Evolutionary conservation across 1,140 invertebrate species (phyloP).

Genomic region (Mamestra configurata): DNA sequence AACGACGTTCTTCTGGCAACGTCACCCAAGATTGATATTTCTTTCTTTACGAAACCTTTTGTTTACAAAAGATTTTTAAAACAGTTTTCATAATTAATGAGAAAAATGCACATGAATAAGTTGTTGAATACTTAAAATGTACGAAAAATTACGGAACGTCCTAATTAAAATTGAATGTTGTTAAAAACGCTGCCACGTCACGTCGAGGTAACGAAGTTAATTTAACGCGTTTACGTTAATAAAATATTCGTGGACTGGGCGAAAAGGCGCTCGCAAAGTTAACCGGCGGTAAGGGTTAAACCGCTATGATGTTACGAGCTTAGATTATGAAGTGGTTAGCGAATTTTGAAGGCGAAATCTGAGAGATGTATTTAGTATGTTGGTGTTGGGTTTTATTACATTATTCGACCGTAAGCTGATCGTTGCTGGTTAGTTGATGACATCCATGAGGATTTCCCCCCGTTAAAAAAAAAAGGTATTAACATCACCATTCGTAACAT

Average conservation of each 20-base stretch:
- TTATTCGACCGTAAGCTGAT: not conserved
- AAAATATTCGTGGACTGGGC: constrained; percentile 68
- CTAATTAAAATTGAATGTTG: constrained; percentile 62
- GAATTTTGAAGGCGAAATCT: constrained; percentile 37
- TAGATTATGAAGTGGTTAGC: constrained; percentile 51
- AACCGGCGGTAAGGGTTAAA: constrained; percentile 63
- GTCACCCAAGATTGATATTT: not conserved
- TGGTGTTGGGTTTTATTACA: constrained; percentile 1
- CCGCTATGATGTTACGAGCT: constrained; percentile 54
- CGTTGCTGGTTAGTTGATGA: not conserved
- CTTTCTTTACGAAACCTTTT: not conserved
- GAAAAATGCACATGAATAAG: too few species aligned
- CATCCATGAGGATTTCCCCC: too few species aligned
- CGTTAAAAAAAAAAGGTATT: too few species aligned
- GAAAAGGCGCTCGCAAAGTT: constrained; percentile 60
- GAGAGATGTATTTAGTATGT: not conserved
- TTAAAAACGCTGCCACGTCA: constrained; percentile 54
- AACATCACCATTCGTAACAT: too few species aligned
- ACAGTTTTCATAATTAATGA: too few species aligned
- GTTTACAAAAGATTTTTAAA: not conserved
- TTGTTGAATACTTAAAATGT: not conserved
- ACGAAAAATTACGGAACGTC: constrained; percentile 14
- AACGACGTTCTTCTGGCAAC: not conserved
- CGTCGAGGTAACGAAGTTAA: constrained; percentile 68
- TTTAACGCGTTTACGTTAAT: constrained; percentile 67